Conservation (phyloP, 1,140 invertebrate genomes). For the Cydia amplana region DNA sequence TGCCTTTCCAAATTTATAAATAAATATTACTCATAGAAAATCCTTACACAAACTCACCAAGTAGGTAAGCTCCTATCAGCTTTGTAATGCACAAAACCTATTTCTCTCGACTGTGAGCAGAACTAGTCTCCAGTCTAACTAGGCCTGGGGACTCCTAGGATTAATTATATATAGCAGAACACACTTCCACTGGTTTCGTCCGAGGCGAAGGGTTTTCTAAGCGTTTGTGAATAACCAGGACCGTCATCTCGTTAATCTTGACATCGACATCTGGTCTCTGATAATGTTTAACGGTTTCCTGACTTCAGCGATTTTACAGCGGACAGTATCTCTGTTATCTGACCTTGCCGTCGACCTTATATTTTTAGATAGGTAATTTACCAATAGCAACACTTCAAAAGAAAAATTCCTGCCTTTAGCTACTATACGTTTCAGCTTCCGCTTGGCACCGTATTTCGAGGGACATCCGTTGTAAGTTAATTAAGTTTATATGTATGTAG, state of each 20-base stretch:
- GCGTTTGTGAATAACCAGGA: neutral
- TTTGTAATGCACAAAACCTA: too few species aligned
- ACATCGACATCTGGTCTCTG: constrained; percentile 38
- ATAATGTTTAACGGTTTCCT: constrained; percentile 27
- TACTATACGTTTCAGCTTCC: neutral
- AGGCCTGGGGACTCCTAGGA: neutral
- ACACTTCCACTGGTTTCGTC: neutral
- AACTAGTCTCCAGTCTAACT: neutral
- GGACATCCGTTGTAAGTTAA: too few species aligned
- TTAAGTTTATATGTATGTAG: too few species aligned
- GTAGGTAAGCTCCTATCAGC: too few species aligned
- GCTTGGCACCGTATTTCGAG: too few species aligned
- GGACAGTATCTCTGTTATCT: neutral
- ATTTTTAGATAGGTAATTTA: constrained; percentile 12
- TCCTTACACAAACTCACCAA: too few species aligned
- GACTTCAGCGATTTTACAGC: constrained; percentile 16
- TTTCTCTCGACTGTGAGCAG: too few species aligned
- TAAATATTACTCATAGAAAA: too few species aligned
- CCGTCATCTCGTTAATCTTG: constrained; percentile 3
- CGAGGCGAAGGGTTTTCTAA: neutral
- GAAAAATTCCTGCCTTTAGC: neutral
- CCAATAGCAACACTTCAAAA: neutral
- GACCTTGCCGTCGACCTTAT: constrained; percentile 12
- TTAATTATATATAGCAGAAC: neutral
- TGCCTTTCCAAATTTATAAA: too few species aligned